Evolutionary conservation across 2,888 invertebrate species (phyloP), one percentile per base, ranked within the genome.

Genomic region (Chymomyza caudatula): DNA sequence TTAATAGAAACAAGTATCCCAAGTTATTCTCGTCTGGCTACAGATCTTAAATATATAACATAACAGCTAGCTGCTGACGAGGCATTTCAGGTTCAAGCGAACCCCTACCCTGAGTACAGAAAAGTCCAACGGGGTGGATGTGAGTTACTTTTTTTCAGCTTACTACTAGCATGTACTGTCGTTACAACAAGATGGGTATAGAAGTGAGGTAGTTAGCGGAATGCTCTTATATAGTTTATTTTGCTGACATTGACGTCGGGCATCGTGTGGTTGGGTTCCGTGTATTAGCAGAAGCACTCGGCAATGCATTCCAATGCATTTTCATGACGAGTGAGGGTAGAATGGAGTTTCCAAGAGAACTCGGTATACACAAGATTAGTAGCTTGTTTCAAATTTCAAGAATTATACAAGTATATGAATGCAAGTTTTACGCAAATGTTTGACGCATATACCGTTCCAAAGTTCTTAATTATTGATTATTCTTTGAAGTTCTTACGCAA

Each of bases 391-490:
- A n/a, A 19, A 29, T 5, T 29, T 51, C 5, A 25, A 25, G 1
- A 17, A 49, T 51, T 17, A 19, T 37, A 25, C 49, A 59, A 19
- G 15, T 51, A 23, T 37, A 49, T n/a, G 47, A 15, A 17, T 15
- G 15, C 47, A 47, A 17, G n/a, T 19, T 15, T 19, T 19, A 15
- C 13, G n/a, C 47, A 47, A 47, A 15, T 17, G 58, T 37, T 77
- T 82, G 80, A 70, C 63, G 83, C 69, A 76, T 63, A 73, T 64
- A 66, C 43, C 49, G 19, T 83, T 77, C 77, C 80, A 85, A 80
- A 80, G 83, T 85, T 79, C 77, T 69, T 71, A 37, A 37, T 64
- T 80, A 80, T 80, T 80, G 86, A 80, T 80, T 80, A 83, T 85
- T 47, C 47, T 19, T 80, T 80, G 53, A 73, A 78, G 79, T 80